phyloP scores from a whole-genome alignment of 2,113 vertebrate species.

The Microcebus griseorufus region DNA sequence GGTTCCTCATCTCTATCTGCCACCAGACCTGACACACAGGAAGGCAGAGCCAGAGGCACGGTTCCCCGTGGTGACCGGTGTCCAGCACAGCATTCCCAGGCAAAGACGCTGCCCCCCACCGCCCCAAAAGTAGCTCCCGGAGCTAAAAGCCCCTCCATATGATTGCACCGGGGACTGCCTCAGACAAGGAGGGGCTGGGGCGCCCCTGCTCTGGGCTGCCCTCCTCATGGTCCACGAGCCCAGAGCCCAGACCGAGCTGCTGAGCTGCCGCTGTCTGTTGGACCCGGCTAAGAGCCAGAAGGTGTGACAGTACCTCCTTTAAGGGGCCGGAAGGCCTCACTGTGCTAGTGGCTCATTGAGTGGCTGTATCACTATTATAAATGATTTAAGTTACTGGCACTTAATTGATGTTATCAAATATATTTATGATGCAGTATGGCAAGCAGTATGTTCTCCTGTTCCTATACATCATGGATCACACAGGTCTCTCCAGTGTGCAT shows the following conservation, averaged over 20 bases:
- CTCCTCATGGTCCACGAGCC: not conserved
- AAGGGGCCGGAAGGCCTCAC: not conserved
- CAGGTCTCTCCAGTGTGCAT: not conserved
- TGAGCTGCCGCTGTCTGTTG: conserved; percentile 46
- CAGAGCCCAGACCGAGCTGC: not conserved
- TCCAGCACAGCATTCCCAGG: not conserved
- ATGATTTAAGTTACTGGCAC: conserved; percentile 76
- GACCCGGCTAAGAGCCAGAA: conserved; percentile 65
- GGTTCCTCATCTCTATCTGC: not conserved
- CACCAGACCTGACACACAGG: not conserved
- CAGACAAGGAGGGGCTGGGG: not conserved
- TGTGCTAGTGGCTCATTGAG: conserved; percentile 77
- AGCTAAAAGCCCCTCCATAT: not conserved
- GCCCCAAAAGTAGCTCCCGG: not conserved
- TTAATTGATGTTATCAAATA: conserved; percentile 81
- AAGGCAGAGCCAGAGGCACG: not conserved
- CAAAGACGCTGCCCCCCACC: fast-evolving
- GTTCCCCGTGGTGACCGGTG: not conserved
- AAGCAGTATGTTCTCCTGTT: conserved; percentile 50
- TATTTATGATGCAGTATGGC: conserved; percentile 69
- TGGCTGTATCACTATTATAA: conserved; percentile 73
- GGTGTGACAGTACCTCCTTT: not conserved
- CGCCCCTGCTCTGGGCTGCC: not conserved
- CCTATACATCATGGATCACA: not conserved
- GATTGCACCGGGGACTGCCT: not conserved